Conservation (phyloP, 2,888 invertebrate species). For the Leptopilina myrica region DNA sequence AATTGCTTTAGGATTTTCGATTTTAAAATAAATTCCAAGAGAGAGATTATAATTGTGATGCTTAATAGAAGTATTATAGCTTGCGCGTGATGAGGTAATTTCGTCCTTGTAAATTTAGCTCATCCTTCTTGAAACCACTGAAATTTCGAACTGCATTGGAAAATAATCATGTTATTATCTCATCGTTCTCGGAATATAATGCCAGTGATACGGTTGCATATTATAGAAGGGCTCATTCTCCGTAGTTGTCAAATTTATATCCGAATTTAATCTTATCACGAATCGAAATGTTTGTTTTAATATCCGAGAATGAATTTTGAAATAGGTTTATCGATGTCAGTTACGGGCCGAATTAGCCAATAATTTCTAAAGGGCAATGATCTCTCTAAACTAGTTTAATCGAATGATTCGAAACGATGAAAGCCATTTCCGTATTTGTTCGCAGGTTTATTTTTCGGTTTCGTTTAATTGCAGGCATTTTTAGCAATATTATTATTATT, state of each 20-base stretch:
- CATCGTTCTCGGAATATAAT: neutral
- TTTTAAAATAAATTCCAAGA: neutral
- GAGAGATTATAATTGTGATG: neutral
- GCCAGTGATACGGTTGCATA: neutral
- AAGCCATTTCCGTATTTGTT: neutral
- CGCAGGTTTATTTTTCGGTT: neutral
- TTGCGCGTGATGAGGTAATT: neutral
- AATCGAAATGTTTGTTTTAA: neutral
- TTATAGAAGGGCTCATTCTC: neutral
- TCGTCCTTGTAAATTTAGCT: neutral
- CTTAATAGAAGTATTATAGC: neutral
- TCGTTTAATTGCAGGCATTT: neutral
- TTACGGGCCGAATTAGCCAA: neutral
- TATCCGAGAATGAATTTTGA: neutral
- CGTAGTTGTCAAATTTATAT: neutral
- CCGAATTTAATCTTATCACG: neutral
- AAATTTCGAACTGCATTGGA: neutral
- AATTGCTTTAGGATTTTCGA: too few species aligned
- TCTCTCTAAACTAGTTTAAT: neutral
- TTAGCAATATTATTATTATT: too few species aligned
- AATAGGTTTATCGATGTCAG: neutral
- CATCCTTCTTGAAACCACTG: slow-evolving; percentile 7
- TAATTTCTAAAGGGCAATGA: neutral
- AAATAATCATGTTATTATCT: slow-evolving; percentile 1
- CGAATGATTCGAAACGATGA: neutral